phyloP scores from a whole-genome alignment of 2,888 invertebrate species.

The Drosophila quasianomalipes region DNA sequence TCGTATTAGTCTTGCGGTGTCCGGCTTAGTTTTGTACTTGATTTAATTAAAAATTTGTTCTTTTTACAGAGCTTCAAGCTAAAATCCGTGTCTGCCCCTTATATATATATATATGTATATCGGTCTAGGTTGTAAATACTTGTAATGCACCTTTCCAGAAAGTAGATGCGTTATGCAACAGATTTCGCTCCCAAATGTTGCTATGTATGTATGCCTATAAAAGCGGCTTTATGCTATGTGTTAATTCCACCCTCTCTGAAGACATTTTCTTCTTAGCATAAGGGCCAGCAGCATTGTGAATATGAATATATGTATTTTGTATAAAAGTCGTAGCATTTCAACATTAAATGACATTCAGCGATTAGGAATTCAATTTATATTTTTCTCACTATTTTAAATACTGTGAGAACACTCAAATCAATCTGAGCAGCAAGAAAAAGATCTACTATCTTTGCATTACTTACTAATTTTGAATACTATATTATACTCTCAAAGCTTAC shows the following conservation, averaged over 20 bases:
- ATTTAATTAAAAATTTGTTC: not conserved
- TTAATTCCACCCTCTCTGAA: not conserved
- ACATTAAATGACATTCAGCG: not conserved
- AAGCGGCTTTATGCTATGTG: not conserved
- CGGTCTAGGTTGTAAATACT: not conserved
- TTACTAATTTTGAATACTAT: not conserved
- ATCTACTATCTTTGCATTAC: not conserved
- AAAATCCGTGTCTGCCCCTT: not conserved
- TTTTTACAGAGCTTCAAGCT: not conserved
- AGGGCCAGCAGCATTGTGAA: not conserved
- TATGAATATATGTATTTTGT: not conserved
- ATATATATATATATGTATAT: not conserved
- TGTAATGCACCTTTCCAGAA: not conserved
- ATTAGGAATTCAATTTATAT: not conserved
- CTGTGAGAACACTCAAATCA: not conserved
- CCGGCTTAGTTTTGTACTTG: not conserved
- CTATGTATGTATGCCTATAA: not conserved
- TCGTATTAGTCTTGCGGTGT: not conserved
- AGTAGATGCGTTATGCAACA: not conserved
- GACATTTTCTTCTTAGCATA: not conserved
- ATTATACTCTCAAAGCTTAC: not conserved
- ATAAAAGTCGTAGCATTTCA: not conserved
- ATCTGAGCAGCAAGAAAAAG: not conserved
- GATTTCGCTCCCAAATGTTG: not conserved
- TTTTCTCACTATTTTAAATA: not conserved